These are phyloP conservation scores for Zygaena filipendulae DNA, from an alignment of 2,888 invertebrate genomes.

Conservation along the genomic window DNA sequence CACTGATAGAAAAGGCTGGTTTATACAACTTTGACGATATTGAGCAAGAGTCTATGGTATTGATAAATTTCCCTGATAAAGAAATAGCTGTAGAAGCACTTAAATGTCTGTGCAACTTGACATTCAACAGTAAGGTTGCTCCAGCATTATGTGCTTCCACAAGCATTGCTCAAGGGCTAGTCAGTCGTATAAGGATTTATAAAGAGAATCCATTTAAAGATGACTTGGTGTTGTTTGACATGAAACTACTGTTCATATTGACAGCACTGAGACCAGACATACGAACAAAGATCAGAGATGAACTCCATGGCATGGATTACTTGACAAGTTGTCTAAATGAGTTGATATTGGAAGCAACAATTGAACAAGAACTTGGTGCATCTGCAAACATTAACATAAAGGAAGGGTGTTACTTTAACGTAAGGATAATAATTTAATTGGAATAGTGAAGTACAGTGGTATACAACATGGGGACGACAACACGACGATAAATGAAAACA, in stretches of 20 bases:
- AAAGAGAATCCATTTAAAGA: constrained; percentile 72
- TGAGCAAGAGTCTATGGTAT: constrained; percentile 36
- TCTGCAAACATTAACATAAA: too few species aligned
- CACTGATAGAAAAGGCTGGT: constrained; percentile 75
- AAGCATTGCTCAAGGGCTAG: constrained; percentile 75
- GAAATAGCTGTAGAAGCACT: constrained; percentile 79
- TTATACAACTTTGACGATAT: constrained; percentile 53
- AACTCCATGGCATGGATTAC: constrained; percentile 75
- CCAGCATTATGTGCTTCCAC: constrained; percentile 62
- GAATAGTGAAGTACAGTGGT: too few species aligned
- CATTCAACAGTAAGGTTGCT: constrained; percentile 74
- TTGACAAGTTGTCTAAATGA: constrained; percentile 76
- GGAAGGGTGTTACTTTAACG: too few species aligned
- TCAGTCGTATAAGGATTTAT: constrained; percentile 76
- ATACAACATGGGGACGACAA: too few species aligned
- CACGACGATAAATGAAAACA: too few species aligned
- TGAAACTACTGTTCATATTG: constrained; percentile 88
- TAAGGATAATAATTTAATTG: too few species aligned
- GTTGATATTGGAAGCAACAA: constrained; percentile 58
- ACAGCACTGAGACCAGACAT: constrained; percentile 84
- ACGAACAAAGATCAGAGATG: constrained; percentile 71
- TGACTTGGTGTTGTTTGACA: constrained; percentile 85
- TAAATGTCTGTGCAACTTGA: constrained; percentile 90
- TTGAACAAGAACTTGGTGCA: constrained; percentile 24
- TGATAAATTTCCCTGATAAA: constrained; percentile 48